Evolutionary conservation across 1,140 invertebrate genomes (phyloP).

Genomic region (Aphaenogaster floridana): DNA sequence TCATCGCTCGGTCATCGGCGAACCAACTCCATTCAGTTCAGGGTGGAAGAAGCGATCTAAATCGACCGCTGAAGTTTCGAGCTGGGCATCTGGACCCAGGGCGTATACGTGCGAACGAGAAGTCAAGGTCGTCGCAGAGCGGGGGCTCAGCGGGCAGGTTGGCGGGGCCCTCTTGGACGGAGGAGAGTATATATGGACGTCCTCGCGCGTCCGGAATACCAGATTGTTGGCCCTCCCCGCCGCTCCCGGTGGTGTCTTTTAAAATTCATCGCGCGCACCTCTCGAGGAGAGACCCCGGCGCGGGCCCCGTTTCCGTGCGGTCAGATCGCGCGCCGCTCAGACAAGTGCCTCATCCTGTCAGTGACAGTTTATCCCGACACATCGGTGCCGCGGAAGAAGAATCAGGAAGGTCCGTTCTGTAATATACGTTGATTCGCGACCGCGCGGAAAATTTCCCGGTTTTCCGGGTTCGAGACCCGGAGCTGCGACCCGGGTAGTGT

Average conservation of each 20-base stretch:
- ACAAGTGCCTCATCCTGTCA: conserved; percentile 25
- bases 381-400: conserved; percentile 6
- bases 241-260: conserved; percentile 76
- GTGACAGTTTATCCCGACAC: conserved; percentile 40
- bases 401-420: conserved; percentile 28
- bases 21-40: background rate
- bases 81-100: conserved; percentile 3
- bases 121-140: conserved; percentile 70
- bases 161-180: conserved; percentile 77
- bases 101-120: conserved; percentile 24
- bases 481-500: background rate
- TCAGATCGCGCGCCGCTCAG: conserved; percentile 46
- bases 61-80: conserved; percentile 11
- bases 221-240: conserved; percentile 85
- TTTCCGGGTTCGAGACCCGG: background rate
- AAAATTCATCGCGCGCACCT: conserved; percentile 69
- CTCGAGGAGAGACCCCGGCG: conserved; percentile 30
- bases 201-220: conserved; percentile 85
- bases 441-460: background rate
- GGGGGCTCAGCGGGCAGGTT: conserved; percentile 61
- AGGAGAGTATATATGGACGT: conserved; percentile 85
- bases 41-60: background rate
- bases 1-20: background rate
- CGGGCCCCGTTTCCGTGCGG: conserved; percentile 65
- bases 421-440: background rate